Evolutionary conservation across 1,140 invertebrate genomes (phyloP).

Genomic region (Trichonephila clavipes): DNA sequence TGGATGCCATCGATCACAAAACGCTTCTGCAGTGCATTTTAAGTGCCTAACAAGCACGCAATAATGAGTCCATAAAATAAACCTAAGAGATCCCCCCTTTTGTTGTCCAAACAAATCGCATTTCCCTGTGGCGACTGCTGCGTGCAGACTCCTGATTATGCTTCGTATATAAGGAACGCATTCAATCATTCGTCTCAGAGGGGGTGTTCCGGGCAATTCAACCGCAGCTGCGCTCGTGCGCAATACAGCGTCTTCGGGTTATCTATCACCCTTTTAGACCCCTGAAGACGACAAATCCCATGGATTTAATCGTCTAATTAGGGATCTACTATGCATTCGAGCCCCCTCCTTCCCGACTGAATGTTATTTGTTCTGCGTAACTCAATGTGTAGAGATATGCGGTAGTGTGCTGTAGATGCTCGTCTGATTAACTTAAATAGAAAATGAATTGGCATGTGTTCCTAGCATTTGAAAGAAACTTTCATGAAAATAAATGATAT

Average conservation of each 20-base stretch:
- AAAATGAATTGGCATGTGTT: too few species aligned
- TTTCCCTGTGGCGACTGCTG: slow-evolving; percentile 20
- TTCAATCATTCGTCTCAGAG: slow-evolving; percentile 33
- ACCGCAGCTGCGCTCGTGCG: slow-evolving; percentile 38
- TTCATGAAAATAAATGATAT: too few species aligned
- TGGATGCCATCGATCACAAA: too few species aligned
- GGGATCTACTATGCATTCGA: background rate
- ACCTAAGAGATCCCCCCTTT: background rate
- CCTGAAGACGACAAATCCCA: slow-evolving; percentile 16
- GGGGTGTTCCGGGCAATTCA: slow-evolving; percentile 59
- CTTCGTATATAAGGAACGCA: background rate
- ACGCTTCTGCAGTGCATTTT: too few species aligned
- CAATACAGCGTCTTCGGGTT: slow-evolving; percentile 28
- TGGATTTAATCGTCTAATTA: slow-evolving; percentile 41
- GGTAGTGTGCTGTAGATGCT: too few species aligned
- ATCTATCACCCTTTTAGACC: slow-evolving; percentile 28
- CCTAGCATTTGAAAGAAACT: too few species aligned
- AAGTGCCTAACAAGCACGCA: background rate
- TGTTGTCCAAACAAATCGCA: background rate
- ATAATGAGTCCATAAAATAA: background rate
- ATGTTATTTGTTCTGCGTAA: too few species aligned
- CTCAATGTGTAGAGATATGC: too few species aligned
- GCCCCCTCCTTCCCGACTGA: too few species aligned
- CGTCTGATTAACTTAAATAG: too few species aligned
- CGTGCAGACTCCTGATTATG: background rate